Base-by-base conservation (phyloP, 2,113 vertebrate genomes). In the Brachypodius melanocephalos region DNA sequence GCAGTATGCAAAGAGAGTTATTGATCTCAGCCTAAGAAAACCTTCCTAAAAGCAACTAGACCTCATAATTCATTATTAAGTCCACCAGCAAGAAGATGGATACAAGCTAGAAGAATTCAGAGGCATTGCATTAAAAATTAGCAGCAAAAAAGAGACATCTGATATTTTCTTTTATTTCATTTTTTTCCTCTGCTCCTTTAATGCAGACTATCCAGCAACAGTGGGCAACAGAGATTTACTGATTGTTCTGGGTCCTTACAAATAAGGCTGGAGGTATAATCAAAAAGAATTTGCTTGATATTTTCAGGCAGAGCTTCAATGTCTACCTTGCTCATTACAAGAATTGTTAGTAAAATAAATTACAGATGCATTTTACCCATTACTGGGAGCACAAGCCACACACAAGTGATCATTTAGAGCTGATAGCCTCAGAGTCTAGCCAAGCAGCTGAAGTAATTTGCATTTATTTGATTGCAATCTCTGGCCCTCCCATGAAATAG, bases 11-110 rank as follows among this genome's bases (percentile, higher is more conserved):
- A 91, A 95, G 54, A 22, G 3, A 78, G 54, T 76, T 68, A 90
- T 88, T 93, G 88, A 91, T 85, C 59, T 73, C 34, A 42, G 34
- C 43, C 89, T 85, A 51, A 59, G 52, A 88, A 92, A 90, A 89
- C 20, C 20, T 54, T 49, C 12, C 22, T 72, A 49, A 94, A 94
- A 74, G 54, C 49, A 92, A 42, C 29, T 54, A 49, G 22, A 42
- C 6, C n/a, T 65, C 65, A 29, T 52, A 79, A 95, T 67, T 83
- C 32, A 51, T 67, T 6, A 17, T 77, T 79, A 66, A 80, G 38
- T 69, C 36, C 61, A 81, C 81, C 8, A 66, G 20, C 4, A 49
- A 65, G 63, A 67, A 76, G n/a, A 73, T 49, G 25, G 49, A 59
- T 63, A 36, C 7, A 46, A 45, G 20, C 40, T 42, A 61, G 58